Evolutionary conservation across 2,888 invertebrate species (phyloP).

Genomic region (Asteroscopus sphinx): DNA sequence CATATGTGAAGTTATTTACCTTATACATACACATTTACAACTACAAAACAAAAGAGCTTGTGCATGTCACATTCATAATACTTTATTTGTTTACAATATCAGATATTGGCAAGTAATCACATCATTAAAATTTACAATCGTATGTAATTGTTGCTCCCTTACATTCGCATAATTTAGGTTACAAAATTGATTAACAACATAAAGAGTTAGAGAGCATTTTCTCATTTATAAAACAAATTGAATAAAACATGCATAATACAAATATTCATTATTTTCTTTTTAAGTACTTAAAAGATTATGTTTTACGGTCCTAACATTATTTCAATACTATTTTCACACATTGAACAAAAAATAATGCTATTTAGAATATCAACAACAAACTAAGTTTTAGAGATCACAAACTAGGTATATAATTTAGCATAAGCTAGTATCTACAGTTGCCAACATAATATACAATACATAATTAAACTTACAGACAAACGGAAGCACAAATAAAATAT

Average conservation of each 20-base stretch:
- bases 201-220: slow-evolving; percentile 60
- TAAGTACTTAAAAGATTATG: slow-evolving; percentile 41
- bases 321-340: slow-evolving; percentile 36
- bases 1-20: slow-evolving; percentile 49
- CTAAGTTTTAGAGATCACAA: slow-evolving; percentile 79
- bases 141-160: slow-evolving; percentile 47
- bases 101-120: slow-evolving; percentile 47
- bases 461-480: slow-evolving; percentile 47
- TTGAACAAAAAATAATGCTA: slow-evolving; percentile 38
- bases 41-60: slow-evolving; percentile 26
- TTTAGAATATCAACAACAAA: slow-evolving; percentile 69
- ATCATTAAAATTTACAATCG: slow-evolving; percentile 32
- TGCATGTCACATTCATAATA: slow-evolving; percentile 41
- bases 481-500: slow-evolving; percentile 37
- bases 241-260: slow-evolving; percentile 30
- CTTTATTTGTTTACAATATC: slow-evolving; percentile 50
- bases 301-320: slow-evolving; percentile 20
- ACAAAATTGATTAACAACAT: slow-evolving; percentile 37
- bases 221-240: slow-evolving; percentile 32
- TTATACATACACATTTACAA: slow-evolving; percentile 38
- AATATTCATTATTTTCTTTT: slow-evolving; percentile 21
- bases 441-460: slow-evolving; percentile 57
- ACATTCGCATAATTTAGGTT: slow-evolving; percentile 33
- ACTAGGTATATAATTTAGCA: slow-evolving; percentile 67
- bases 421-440: slow-evolving; percentile 63